phyloP scores from a whole-genome alignment of 2,888 invertebrate genomes.

The Pharmacophagus antenor region DNA sequence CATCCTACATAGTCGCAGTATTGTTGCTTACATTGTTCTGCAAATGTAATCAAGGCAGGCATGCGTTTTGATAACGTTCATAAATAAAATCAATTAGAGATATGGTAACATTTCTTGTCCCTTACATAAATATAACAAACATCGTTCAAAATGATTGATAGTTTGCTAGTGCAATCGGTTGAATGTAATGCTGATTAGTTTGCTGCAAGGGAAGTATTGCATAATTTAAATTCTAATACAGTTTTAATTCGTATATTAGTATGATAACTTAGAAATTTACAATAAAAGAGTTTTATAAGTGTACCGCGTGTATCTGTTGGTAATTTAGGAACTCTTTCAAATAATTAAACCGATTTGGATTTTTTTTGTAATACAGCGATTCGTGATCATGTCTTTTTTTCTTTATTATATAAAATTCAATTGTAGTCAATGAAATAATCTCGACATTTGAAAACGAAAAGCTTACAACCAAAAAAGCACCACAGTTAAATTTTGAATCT shows the following conservation, averaged over 20 bases:
- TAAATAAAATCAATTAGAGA: conserved; percentile 20
- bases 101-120: conserved; percentile 3
- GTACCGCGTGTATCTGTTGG: too few species aligned
- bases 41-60: conserved; percentile 37
- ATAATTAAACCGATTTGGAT: too few species aligned
- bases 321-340: too few species aligned
- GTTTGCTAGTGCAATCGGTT: conserved; percentile 2
- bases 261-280: too few species aligned
- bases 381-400: too few species aligned
- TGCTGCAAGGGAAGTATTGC: not conserved
- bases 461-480: too few species aligned
- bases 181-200: not conserved
- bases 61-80: conserved; percentile 24
- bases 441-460: too few species aligned
- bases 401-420: too few species aligned
- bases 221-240: not conserved
- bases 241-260: not conserved
- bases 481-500: too few species aligned
- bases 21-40: conserved; percentile 46
- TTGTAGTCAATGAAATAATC: too few species aligned
- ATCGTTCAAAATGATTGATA: conserved; percentile 16
- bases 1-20: conserved; percentile 49
- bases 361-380: too few species aligned
- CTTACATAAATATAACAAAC: conserved; percentile 9
- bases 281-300: not conserved